Percentiles rank a stretch among this genome's conserved stretches.
These are phyloP conservation scores for Drosophila sproati DNA, from an alignment of 1,140 invertebrate species.

Conservation along the genomic window DNA sequence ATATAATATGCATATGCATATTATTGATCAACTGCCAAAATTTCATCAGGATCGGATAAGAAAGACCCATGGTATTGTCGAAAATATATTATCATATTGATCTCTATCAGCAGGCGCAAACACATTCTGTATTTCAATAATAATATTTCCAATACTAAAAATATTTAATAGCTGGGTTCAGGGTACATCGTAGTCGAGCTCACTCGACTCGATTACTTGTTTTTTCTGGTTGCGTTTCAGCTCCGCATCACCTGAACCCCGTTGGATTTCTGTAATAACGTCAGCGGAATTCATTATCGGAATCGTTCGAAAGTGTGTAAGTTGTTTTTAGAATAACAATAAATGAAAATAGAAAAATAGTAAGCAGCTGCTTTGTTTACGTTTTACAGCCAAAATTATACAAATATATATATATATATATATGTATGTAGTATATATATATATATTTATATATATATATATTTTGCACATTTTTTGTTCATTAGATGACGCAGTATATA, in stretches of 20 bases:
- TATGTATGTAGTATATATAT: not conserved
- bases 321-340: not conserved
- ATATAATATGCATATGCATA: too few relatives aligned
- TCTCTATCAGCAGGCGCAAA: too few relatives aligned
- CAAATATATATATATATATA: not conserved
- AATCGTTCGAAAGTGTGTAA: too few relatives aligned
- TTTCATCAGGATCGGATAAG: too few relatives aligned
- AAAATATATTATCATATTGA: too few relatives aligned
- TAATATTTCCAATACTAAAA: too few relatives aligned
- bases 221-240: not conserved
- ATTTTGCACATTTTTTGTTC: not conserved
- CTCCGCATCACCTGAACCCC: not conserved
- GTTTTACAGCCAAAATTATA: not conserved
- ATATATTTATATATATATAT: not conserved
- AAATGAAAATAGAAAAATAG: not conserved
- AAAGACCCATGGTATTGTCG: too few relatives aligned
- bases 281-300: not conserved
- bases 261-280: not conserved
- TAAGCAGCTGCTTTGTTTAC: not conserved
- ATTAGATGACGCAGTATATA: constrained; percentile 1
- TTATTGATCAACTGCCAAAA: too few relatives aligned
- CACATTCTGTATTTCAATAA: too few relatives aligned
- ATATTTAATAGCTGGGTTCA: too few relatives aligned
- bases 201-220: too few relatives aligned
- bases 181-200: too few relatives aligned